phyloP scores from a whole-genome alignment of 2,797 vertebrate genomes.

The Adelosebastes latens region DNA sequence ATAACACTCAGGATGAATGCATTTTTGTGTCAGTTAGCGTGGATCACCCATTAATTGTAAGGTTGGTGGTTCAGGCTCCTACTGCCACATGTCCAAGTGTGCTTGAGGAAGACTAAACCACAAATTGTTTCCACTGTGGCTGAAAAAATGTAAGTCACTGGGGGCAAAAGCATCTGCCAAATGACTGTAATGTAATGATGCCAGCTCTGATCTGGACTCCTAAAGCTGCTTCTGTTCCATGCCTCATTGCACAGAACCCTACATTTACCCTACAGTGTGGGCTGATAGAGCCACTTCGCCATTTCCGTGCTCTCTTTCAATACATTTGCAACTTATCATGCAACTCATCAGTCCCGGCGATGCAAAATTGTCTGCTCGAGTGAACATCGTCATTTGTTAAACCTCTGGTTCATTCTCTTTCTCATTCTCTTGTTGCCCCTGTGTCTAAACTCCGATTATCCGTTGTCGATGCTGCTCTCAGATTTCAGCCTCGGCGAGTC shows the following conservation, averaged over 20 bases:
- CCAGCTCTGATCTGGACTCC: neutral
- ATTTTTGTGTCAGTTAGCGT: neutral
- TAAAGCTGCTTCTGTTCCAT: neutral
- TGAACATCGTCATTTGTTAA: constrained; percentile 7
- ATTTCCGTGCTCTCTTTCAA: neutral
- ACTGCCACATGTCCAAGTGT: neutral
- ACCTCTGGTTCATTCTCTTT: constrained; percentile 1
- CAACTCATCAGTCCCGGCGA: neutral
- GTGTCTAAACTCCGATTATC: constrained; percentile 47
- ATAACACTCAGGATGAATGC: neutral
- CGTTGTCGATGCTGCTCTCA: constrained; percentile 32
- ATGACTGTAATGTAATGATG: neutral
- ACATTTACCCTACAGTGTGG: neutral
- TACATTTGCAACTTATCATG: neutral
- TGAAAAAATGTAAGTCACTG: neutral
- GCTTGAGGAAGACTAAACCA: neutral
- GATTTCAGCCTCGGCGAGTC: constrained; percentile 39
- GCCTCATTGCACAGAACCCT: neutral
- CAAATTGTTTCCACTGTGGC: neutral
- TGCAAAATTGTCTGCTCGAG: constrained; percentile 14
- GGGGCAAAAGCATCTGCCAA: neutral
- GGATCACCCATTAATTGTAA: neutral
- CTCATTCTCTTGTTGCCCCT: constrained; percentile 4
- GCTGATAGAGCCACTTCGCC: neutral
- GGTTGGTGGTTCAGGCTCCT: neutral